Evolutionary conservation across 2,888 invertebrate species (phyloP).

Genomic region (Lumbricus terrestris): DNA sequence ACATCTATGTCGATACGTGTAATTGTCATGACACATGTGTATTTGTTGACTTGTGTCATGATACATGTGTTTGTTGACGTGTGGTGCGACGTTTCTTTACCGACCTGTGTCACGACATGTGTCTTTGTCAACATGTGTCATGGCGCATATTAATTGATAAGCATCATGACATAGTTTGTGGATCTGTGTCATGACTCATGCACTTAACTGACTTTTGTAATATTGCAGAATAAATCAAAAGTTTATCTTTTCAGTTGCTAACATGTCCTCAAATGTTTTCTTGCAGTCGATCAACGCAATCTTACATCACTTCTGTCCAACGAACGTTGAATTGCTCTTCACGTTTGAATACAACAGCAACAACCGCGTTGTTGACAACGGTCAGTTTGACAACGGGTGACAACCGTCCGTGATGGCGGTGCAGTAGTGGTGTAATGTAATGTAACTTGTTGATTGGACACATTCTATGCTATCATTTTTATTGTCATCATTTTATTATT

Average conservation of each 20-base stretch:
- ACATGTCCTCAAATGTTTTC: neutral
- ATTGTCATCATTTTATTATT: too few species aligned
- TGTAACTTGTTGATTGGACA: too few species aligned
- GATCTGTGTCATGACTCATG: neutral
- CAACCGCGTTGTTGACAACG: neutral
- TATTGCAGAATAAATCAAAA: too few species aligned
- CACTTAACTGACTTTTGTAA: neutral
- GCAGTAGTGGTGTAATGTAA: too few species aligned
- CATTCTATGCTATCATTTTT: too few species aligned
- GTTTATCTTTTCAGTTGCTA: too few species aligned
- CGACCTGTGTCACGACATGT: neutral
- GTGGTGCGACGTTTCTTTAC: neutral
- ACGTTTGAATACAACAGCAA: neutral
- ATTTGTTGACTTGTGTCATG: too few species aligned
- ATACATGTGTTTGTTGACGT: neutral
- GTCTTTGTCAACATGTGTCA: neutral
- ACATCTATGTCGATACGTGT: too few species aligned
- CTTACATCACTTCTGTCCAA: conserved; percentile 4
- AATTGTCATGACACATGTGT: too few species aligned
- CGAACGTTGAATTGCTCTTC: neutral
- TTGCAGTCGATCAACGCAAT: conserved; percentile 4
- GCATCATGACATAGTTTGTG: neutral
- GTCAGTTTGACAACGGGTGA: neutral
- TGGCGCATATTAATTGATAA: neutral
- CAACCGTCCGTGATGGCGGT: neutral